These are phyloP conservation scores for Melanotaenia duboulayi DNA, from an alignment of 2,113 vertebrate species.

Conservation along the genomic window DNA sequence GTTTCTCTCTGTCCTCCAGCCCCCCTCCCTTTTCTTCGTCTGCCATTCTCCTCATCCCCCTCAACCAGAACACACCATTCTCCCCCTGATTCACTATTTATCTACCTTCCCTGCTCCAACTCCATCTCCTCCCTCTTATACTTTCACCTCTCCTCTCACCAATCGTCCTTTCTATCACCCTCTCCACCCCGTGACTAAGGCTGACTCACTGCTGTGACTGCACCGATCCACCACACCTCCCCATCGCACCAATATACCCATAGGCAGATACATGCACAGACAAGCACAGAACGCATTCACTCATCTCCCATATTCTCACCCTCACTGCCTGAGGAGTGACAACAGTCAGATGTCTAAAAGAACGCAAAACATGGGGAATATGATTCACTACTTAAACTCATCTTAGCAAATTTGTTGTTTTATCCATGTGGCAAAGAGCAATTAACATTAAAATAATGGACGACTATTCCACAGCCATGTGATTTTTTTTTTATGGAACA, in stretches of 20 bases:
- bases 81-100: constrained; percentile 35
- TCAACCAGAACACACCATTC: constrained; percentile 21
- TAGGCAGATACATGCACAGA: constrained; percentile 28
- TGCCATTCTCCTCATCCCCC: constrained; percentile 38
- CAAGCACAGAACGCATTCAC: constrained; percentile 18
- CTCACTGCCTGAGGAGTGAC: constrained; percentile 46
- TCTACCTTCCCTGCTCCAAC: constrained; percentile 35
- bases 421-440: background rate
- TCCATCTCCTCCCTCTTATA: constrained; percentile 42
- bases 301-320: constrained; percentile 47
- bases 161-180: constrained; percentile 57
- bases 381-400: constrained; percentile 27
- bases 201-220: constrained; percentile 76
- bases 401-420: constrained; percentile 13
- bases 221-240: constrained; percentile 13
- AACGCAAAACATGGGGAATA: constrained; percentile 25
- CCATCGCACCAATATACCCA: background rate
- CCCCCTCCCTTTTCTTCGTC: constrained; percentile 47
- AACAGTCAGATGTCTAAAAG: constrained; percentile 39
- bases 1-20: constrained; percentile 46
- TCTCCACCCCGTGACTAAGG: constrained; percentile 67
- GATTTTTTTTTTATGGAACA: constrained; percentile 8
- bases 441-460: constrained; percentile 1
- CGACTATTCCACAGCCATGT: background rate
- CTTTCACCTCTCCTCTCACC: constrained; percentile 62